Percentiles rank a stretch among this genome's conserved stretches.
Evolutionary conservation across 2,888 invertebrate species (phyloP).

Genomic region (Ditula angustiorana): DNA sequence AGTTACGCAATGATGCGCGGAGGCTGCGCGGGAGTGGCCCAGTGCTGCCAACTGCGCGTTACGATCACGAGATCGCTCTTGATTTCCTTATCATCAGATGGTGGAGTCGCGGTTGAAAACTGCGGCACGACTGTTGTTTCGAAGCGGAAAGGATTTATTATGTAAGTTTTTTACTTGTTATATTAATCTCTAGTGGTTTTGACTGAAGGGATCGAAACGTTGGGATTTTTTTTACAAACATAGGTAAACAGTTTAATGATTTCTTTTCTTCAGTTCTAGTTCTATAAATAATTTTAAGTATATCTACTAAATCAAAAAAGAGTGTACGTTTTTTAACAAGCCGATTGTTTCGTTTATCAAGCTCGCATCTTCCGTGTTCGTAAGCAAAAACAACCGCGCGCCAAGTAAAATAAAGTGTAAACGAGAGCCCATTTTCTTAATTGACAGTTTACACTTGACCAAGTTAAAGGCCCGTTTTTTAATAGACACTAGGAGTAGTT

Average conservation of each 20-base stretch:
- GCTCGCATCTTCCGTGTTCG: not conserved
- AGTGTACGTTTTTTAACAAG: not conserved
- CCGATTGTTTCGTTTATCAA: not conserved
- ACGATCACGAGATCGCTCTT: slow-evolving; percentile 79
- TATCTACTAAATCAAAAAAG: too few relatives aligned
- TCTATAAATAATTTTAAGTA: too few relatives aligned
- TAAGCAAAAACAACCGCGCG: not conserved
- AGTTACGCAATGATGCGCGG: slow-evolving; percentile 53
- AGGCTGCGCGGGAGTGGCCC: slow-evolving; percentile 72
- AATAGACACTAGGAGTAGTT: not conserved
- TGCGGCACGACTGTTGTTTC: slow-evolving; percentile 47
- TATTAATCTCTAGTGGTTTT: not conserved
- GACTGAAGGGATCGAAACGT: too few relatives aligned
- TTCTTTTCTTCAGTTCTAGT: too few relatives aligned
- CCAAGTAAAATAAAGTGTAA: not conserved
- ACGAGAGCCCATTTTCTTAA: not conserved
- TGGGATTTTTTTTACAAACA: too few relatives aligned
- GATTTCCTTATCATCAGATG: slow-evolving; percentile 79
- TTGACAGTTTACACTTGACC: not conserved
- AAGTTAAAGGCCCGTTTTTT: not conserved
- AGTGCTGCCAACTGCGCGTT: slow-evolving; percentile 73
- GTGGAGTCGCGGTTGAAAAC: slow-evolving; percentile 66
- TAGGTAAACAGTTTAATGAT: too few relatives aligned
- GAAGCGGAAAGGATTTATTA: slow-evolving; percentile 46
- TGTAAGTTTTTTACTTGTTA: slow-evolving; percentile 49